A percentile compares a stretch with the other conserved stretches of the same genome.
phyloP scores from a whole-genome alignment of 2,797 vertebrate species.

The Limosa lapponica region DNA sequence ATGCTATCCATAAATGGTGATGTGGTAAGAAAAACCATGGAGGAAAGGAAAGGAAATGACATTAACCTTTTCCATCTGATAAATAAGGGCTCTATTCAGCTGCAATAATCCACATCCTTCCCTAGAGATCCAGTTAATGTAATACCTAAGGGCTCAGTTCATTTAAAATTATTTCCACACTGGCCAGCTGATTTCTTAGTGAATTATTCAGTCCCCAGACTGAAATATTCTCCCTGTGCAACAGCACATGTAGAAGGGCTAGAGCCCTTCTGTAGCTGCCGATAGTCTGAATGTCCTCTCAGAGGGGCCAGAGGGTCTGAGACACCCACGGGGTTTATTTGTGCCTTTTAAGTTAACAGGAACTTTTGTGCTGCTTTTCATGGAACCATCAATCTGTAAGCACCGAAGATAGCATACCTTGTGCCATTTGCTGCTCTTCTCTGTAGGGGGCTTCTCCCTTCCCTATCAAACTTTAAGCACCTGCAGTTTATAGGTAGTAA shows the following conservation, averaged over 20 bases:
- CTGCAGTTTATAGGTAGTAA: neutral
- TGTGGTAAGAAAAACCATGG: slow-evolving; percentile 48
- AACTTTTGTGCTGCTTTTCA: neutral
- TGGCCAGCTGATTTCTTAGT: slow-evolving; percentile 60
- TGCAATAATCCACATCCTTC: slow-evolving; percentile 66
- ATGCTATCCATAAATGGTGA: slow-evolving; percentile 52
- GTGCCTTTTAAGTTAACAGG: neutral
- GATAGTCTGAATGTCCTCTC: neutral
- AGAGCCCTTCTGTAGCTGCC: neutral
- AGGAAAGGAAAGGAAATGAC: slow-evolving; percentile 64
- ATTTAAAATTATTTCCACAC: slow-evolving; percentile 56
- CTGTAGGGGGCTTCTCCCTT: neutral
- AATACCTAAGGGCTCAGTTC: slow-evolving; percentile 61
- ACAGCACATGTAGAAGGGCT: neutral
- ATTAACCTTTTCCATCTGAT: slow-evolving; percentile 73
- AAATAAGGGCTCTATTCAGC: slow-evolving; percentile 67
- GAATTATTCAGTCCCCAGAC: slow-evolving; percentile 30
- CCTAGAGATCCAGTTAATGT: slow-evolving; percentile 53
- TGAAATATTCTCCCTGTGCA: neutral
- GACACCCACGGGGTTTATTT: neutral
- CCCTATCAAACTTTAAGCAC: neutral
- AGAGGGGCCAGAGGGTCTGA: neutral
- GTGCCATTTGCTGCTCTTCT: neutral
- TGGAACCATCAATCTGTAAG: neutral
- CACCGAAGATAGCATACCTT: neutral